Base-by-base conservation (phyloP, 2,888 invertebrate species). In the Tinea trinotella region DNA sequence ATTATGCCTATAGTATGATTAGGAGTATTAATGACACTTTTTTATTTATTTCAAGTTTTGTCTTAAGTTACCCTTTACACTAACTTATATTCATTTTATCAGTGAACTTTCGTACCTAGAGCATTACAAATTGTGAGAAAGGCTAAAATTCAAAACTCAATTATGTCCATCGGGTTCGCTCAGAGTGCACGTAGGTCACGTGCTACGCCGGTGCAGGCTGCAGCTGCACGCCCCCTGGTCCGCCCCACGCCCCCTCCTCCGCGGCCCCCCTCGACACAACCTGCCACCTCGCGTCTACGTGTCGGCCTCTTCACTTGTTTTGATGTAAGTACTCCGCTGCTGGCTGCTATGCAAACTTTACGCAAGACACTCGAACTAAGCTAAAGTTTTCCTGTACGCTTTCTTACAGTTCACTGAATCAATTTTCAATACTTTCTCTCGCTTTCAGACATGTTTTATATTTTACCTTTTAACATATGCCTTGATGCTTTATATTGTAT, bases 281-380 rank as follows among this genome's bases (percentile, higher is more conserved):
- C 18, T 18, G 34, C 18, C 52, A 52, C 55, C 35, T 60, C 63
- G 46, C 46, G 18, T 15, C 24, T 22, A 24, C 50, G 50, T 13
- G 46, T 52, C 71, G 65, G 71, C 73, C 71, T 71, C 18, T 20
- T 19, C 74, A 77, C 78, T 81, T 79, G 81, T 83, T 84, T 82
- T 83, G 81, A 83, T 80, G 80, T 82, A 82, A 81, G 76, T 76
- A 76, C 78, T 76, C 81, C 72, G 71, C 72, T 68, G 69, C 70
- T 19, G 53, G 13, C 72, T 70, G 71, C 76, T 78, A 78, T 76
- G 79, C 79, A 75, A 79, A 82, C 20, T 40, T 50, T 50, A 24
- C 24, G 50, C 50, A 24, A 48, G 19, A 7, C 48, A 18, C 20
- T 48, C 48, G 48, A 48, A 19, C 48, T 48, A 40, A n/a, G 13